Conservation (phyloP, 2,113 vertebrate species). For the Catharus fuscescens region DNA sequence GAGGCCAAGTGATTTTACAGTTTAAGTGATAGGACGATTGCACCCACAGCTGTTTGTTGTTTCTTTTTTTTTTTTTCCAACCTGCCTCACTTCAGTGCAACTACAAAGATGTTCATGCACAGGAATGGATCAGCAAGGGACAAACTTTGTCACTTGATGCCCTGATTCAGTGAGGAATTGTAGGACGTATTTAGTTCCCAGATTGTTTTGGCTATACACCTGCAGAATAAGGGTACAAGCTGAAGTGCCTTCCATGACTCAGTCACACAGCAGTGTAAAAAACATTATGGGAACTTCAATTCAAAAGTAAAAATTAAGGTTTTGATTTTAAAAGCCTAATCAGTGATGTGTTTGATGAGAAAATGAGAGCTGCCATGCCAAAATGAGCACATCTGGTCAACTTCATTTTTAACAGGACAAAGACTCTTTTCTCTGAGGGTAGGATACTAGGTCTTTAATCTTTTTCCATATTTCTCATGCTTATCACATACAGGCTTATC, state of each 20-base stretch:
- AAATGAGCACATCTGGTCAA: conserved; percentile 65
- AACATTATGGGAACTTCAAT: not conserved
- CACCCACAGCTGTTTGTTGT: not conserved
- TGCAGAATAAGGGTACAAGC: not conserved
- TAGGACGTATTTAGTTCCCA: not conserved
- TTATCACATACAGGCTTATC: conserved; percentile 51
- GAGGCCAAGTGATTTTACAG: not conserved
- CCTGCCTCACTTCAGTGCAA: not conserved
- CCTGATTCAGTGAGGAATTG: not conserved
- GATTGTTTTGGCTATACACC: not conserved
- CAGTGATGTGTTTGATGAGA: not conserved
- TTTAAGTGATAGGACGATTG: not conserved
- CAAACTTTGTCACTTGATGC: not conserved
- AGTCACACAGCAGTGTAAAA: not conserved
- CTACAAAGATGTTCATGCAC: not conserved
- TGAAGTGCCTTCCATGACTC: not conserved
- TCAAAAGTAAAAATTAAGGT: not conserved
- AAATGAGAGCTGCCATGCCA: not conserved
- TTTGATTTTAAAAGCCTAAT: conserved; percentile 5
- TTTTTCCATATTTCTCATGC: conserved; percentile 72
- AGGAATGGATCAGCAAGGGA: not conserved
- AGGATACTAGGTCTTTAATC: conserved; percentile 69
- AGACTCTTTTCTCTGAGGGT: conserved; percentile 63
- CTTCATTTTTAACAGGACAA: conserved; percentile 60
- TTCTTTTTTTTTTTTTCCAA: not conserved